Evolutionary conservation across 2,888 invertebrate species (phyloP).

Genomic region (Tetragonula carbonaria): DNA sequence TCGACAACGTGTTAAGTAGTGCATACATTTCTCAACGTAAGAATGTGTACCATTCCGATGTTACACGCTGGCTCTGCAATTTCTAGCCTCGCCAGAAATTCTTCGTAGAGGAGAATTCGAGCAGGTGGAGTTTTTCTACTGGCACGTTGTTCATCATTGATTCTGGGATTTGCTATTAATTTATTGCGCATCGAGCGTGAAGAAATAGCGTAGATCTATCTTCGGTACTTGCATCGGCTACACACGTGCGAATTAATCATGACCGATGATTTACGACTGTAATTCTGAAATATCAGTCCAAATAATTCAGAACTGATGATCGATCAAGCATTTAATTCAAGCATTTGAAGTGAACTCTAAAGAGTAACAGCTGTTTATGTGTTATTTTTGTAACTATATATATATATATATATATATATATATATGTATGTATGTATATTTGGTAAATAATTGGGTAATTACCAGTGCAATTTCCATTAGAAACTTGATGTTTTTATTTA

Average conservation of each 20-base stretch:
- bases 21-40: constrained; percentile 40
- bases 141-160: constrained; percentile 20
- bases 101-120: constrained; percentile 27
- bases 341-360: background rate
- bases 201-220: constrained; percentile 20
- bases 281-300: constrained; percentile 6
- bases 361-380: background rate
- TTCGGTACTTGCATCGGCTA: constrained; percentile 1
- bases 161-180: constrained; percentile 11
- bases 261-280: background rate
- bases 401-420: no score
- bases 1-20: constrained; percentile 53
- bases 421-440: background rate
- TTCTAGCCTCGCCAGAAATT: constrained; percentile 35
- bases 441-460: background rate
- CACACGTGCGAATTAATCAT: constrained; percentile 13
- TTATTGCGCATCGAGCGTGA: constrained; percentile 7
- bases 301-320: background rate
- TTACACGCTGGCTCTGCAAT: constrained; percentile 35
- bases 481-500: no score
- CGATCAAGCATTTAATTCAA: background rate
- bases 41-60: constrained; percentile 43
- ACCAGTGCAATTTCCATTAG: no score
- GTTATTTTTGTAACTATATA: background rate
- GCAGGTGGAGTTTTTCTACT: constrained; percentile 33